These are phyloP conservation scores for Melinaea marsaeus DNA, from an alignment of 2,888 invertebrate genomes.

Conservation along the genomic window DNA sequence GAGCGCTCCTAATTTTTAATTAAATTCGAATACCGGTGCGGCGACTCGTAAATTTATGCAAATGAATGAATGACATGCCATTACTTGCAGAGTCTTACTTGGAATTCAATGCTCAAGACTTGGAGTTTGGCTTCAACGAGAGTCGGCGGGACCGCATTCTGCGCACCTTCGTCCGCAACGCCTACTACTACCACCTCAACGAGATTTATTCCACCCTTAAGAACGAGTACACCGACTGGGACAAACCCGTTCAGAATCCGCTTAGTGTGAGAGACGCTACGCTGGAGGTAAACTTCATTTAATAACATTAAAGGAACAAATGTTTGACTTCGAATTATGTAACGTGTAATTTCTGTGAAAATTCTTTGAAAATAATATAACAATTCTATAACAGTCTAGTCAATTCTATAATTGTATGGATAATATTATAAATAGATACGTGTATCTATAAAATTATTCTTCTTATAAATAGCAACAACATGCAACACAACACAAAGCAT, in stretches of 20 bases:
- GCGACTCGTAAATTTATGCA: slow-evolving; percentile 52
- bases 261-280: slow-evolving; percentile 91
- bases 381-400: too few relatives aligned
- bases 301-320: slow-evolving; percentile 14
- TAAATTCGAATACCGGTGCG: slow-evolving; percentile 39
- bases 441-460: too few relatives aligned
- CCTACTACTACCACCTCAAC: slow-evolving; percentile 95
- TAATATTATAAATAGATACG: too few relatives aligned
- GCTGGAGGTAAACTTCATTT: slow-evolving; percentile 75
- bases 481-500: too few relatives aligned
- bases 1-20: slow-evolving; percentile 35
- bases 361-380: too few relatives aligned
- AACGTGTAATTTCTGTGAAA: neutral
- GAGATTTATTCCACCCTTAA: slow-evolving; percentile 95
- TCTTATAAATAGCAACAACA: too few relatives aligned
- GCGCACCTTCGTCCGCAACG: slow-evolving; percentile 94
- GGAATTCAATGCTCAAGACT: slow-evolving; percentile 88
- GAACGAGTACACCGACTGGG: slow-evolving; percentile 99
- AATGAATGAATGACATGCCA: slow-evolving; percentile 54
- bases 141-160: slow-evolving; percentile 90
- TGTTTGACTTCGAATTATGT: slow-evolving; percentile 12
- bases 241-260: slow-evolving; percentile 90
- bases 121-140: slow-evolving; percentile 95
- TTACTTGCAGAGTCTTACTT: slow-evolving; percentile 85
- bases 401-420: too few relatives aligned